Conservation (phyloP, 2,888 invertebrate genomes). For the Morinoia aosen region DNA sequence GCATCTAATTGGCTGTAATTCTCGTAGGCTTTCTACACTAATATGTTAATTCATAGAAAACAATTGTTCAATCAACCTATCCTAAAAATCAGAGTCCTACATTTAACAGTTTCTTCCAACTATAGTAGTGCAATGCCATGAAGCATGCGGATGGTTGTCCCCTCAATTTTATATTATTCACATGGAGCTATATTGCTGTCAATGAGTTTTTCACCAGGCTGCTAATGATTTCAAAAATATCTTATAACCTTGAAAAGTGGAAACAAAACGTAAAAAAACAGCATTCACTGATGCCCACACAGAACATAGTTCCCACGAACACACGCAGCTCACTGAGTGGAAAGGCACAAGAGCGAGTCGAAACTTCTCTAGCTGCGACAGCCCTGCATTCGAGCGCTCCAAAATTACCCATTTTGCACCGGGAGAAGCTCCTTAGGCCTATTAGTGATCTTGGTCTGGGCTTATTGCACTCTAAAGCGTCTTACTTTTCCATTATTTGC, state of each 20-base stretch:
- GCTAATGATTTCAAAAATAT: no score
- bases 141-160: no score
- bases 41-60: no score
- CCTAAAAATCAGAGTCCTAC: no score
- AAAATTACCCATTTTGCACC: conserved; percentile 2
- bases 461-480: conserved; percentile 5
- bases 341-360: neutral
- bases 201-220: neutral
- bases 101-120: no score
- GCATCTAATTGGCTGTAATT: no score
- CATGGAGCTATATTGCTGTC: neutral
- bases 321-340: neutral
- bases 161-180: neutral
- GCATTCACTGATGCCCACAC: neutral
- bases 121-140: no score
- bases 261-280: neutral
- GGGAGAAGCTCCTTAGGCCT: conserved; percentile 12
- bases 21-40: no score
- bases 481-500: conserved; percentile 10
- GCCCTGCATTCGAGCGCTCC: neutral
- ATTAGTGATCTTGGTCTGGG: conserved; percentile 10
- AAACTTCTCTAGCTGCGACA: neutral
- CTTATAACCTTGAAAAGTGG: no score
- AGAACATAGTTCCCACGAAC: neutral
- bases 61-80: no score